These are phyloP conservation scores for Bovichtus diacanthus DNA, from an alignment of 2,797 vertebrate genomes.

Conservation along the genomic window DNA sequence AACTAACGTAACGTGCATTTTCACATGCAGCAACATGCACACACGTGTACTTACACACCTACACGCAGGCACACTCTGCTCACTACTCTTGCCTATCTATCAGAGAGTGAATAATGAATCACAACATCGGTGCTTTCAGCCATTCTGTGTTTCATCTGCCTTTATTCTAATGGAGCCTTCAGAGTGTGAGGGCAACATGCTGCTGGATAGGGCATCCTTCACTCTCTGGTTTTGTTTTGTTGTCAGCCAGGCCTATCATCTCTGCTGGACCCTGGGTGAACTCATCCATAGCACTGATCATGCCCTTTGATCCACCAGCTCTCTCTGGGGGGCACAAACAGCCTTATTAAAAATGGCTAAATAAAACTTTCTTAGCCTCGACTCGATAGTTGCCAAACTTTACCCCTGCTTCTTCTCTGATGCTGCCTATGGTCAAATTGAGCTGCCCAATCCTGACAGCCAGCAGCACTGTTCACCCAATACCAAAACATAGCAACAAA, in stretches of 20 bases:
- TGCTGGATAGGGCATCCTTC: conserved; percentile 77
- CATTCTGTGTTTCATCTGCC: conserved; percentile 80
- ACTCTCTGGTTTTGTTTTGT: conserved; percentile 77
- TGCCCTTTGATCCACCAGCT: conserved; percentile 79
- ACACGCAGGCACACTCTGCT: conserved; percentile 54
- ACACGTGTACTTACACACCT: conserved; percentile 41
- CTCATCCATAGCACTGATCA: conserved; percentile 82
- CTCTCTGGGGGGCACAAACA: conserved; percentile 79
- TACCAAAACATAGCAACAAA: conserved; percentile 76
- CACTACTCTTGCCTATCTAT: conserved; percentile 66
- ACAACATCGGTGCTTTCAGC: conserved; percentile 78
- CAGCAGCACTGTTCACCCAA: conserved; percentile 54
- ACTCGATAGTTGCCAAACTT: conserved; percentile 81
- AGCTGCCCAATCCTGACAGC: conserved; percentile 75
- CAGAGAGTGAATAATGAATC: conserved; percentile 75
- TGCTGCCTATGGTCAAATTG: conserved; percentile 81
- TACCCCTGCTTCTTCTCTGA: conserved; percentile 63
- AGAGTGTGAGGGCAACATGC: conserved; percentile 76
- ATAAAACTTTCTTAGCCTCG: conserved; percentile 81
- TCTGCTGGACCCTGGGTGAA: conserved; percentile 70
- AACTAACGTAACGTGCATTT: conserved; percentile 48
- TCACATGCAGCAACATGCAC: conserved; percentile 46
- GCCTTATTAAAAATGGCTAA: conserved; percentile 83
- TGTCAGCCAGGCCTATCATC: conserved; percentile 75
- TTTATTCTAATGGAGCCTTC: conserved; percentile 78